These are phyloP conservation scores for Gambelia wislizenii DNA, from an alignment of 2,797 vertebrate species.

Conservation along the genomic window DNA sequence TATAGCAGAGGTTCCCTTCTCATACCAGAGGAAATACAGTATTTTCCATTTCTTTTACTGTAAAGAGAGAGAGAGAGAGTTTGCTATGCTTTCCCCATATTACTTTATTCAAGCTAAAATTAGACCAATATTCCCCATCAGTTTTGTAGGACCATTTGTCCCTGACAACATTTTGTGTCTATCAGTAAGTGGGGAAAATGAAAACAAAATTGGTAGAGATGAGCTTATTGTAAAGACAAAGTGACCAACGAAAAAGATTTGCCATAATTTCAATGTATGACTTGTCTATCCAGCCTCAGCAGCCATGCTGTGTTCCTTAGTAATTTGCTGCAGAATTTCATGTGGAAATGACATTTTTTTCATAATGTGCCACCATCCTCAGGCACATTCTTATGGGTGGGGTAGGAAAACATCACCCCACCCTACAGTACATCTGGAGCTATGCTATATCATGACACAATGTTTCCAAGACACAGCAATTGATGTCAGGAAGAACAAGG, in stretches of 20 bases:
- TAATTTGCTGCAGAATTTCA: background rate
- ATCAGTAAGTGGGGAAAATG: too few relatives aligned
- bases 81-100: too few relatives aligned
- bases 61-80: too few relatives aligned
- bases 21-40: background rate
- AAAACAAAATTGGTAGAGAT: background rate
- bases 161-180: background rate
- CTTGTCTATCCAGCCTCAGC: background rate
- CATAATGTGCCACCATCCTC: background rate
- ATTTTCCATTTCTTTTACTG: too few relatives aligned
- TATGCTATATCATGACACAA: background rate
- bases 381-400: background rate
- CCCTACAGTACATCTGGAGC: background rate
- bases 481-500: background rate
- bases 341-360: background rate
- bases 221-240: background rate
- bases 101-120: background rate
- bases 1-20: background rate
- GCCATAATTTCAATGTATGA: background rate
- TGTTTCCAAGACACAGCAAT: background rate
- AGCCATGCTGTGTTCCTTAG: background rate
- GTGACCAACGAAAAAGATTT: background rate
- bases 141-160: background rate
- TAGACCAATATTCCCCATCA: background rate
- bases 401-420: background rate